phyloP scores from a whole-genome alignment of 2,113 vertebrate genomes.

The Piaya cayana region DNA sequence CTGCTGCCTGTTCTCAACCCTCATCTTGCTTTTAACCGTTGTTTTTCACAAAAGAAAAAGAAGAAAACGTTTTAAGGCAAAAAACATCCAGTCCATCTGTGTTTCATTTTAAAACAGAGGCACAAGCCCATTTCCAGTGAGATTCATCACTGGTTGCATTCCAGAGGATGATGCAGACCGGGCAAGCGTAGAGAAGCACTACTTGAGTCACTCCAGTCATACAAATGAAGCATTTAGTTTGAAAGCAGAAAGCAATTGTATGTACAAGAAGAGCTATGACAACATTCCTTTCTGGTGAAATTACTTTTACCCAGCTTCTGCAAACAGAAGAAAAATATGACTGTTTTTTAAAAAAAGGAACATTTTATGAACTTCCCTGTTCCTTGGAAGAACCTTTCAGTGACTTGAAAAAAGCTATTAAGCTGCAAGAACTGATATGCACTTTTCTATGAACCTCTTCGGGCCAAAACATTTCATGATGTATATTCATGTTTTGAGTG shows the following conservation, averaged over 20 bases:
- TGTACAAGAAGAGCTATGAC: background rate
- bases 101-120: slow-evolving; percentile 42
- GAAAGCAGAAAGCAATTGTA: background rate
- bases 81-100: slow-evolving; percentile 47
- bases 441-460: background rate
- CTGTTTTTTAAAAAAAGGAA: background rate
- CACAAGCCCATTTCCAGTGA: background rate
- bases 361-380: background rate
- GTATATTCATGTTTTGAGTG: background rate
- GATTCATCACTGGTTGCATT: background rate
- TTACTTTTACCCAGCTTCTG: background rate
- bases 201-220: slow-evolving; percentile 67
- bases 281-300: background rate
- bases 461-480: background rate
- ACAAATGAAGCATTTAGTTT: background rate
- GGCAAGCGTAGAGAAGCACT: background rate
- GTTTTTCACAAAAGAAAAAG: slow-evolving; percentile 77
- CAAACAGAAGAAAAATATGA: background rate
- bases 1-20: slow-evolving; percentile 80
- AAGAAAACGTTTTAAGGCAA: slow-evolving; percentile 74
- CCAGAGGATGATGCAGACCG: background rate
- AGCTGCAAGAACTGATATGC: background rate
- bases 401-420: background rate
- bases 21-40: slow-evolving; percentile 76
- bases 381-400: background rate